These are phyloP conservation scores for Gopherus flavomarginatus DNA, from an alignment of 2,113 vertebrate genomes.

Conservation along the genomic window DNA sequence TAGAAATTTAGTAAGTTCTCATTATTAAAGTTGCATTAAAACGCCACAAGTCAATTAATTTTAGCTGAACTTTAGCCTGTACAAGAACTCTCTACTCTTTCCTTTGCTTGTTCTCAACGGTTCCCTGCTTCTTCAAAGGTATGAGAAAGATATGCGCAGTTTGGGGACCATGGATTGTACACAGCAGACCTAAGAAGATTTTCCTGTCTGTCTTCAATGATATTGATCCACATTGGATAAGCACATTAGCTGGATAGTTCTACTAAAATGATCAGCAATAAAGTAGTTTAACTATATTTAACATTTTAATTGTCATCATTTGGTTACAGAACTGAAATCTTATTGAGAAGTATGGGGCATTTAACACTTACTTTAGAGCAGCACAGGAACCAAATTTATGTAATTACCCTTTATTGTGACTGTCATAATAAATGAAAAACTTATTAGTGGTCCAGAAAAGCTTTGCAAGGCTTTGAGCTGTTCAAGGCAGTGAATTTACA, in stretches of 20 bases:
- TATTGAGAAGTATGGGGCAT: neutral
- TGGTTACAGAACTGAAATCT: neutral
- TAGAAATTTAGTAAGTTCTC: neutral
- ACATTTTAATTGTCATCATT: neutral
- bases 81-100: neutral
- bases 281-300: neutral
- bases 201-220: neutral
- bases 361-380: neutral
- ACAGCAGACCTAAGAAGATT: neutral
- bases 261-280: neutral
- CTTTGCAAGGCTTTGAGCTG: neutral
- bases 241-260: fast-evolving
- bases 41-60: neutral
- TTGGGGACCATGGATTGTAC: neutral
- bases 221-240: neutral
- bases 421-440: neutral
- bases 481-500: neutral
- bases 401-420: neutral
- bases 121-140: neutral
- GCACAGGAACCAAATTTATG: neutral
- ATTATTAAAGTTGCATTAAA: neutral
- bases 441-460: neutral
- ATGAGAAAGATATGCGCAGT: fast-evolving
- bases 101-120: neutral
- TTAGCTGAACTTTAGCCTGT: neutral